Evolutionary conservation across 2,113 vertebrate species (phyloP).

Genomic region (Rhodinocichla rosea): DNA sequence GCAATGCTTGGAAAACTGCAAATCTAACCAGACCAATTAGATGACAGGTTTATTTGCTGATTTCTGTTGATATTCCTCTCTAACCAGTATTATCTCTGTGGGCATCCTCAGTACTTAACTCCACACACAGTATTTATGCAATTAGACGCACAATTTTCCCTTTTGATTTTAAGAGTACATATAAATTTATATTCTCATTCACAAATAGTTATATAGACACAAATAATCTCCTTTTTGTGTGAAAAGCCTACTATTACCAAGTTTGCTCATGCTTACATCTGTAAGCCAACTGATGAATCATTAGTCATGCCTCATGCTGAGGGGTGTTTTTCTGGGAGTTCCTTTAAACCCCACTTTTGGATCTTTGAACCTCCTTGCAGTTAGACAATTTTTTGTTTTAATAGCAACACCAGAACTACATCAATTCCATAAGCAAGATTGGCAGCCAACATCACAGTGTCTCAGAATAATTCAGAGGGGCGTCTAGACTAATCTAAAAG

Average conservation of each 20-base stretch:
- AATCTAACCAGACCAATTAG: not conserved
- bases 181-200: not conserved
- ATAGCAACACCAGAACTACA: not conserved
- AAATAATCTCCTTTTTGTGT: not conserved
- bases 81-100: not conserved
- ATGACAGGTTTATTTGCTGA: not conserved
- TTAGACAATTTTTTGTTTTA: not conserved
- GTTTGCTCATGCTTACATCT: not conserved
- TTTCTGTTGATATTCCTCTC: not conserved
- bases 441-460: not conserved
- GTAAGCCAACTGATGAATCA: not conserved
- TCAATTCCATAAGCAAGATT: not conserved
- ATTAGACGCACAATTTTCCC: not conserved
- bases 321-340: not conserved
- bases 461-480: not conserved
- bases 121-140: not conserved
- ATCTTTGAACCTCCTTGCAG: not conserved
- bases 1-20: not conserved
- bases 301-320: not conserved
- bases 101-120: not conserved
- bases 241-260: not conserved
- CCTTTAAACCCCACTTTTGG: not conserved
- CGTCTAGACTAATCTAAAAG: not conserved
- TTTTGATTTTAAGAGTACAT: not conserved
- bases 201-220: not conserved